Evolutionary conservation across 2,113 vertebrate genomes (phyloP), one percentile per base, ranked within the genome.

Genomic region (Carollia perspicillata): DNA sequence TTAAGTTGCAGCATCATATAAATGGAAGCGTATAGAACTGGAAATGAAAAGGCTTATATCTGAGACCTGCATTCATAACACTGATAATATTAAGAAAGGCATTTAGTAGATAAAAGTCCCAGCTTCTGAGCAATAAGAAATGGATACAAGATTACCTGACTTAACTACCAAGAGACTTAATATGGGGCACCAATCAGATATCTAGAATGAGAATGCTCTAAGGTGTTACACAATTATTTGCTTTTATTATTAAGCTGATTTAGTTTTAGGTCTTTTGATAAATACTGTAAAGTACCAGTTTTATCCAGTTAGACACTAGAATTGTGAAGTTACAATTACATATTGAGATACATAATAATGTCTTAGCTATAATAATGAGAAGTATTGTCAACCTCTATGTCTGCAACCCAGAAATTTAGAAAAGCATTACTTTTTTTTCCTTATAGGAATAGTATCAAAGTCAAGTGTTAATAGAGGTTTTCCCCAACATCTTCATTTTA

Each of bases 191-290:
- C 84, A 90, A 53, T 80, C 84, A 80, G 66, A 10, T 90, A 84
- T 33, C 17, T 37, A 30, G 6, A 23, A 26, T 49, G 11, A 40
- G 22, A 58, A 2, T 3, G 44, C 20, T 42, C 5, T 22, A 28
- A 65, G 65, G 3, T 30, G 1, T 44, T 71, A 28, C 0, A n/a
- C 14, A 69, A 75, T 79, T 78, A 77, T 35, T 92, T 92, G 11
- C 5, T 90, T 90, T 88, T 60, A n/a, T 68, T 93, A 89, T 63
- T 74, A 79, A 55, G 1, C n/a, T 93, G 40, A 63, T 79, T 96
- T 94, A 28, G 13, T 44, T 83, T 96, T 84, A 86, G 30, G 1
- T 16, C 92, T 0, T 91, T 84, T 66, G 23, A 84, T 5, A 79
- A 72, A 88, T 33, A 22, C 35, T 84, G 0, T 33, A 33, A 84